Base-by-base conservation (phyloP, 2,113 vertebrate genomes). In the Campylomormyrus numenius region DNA sequence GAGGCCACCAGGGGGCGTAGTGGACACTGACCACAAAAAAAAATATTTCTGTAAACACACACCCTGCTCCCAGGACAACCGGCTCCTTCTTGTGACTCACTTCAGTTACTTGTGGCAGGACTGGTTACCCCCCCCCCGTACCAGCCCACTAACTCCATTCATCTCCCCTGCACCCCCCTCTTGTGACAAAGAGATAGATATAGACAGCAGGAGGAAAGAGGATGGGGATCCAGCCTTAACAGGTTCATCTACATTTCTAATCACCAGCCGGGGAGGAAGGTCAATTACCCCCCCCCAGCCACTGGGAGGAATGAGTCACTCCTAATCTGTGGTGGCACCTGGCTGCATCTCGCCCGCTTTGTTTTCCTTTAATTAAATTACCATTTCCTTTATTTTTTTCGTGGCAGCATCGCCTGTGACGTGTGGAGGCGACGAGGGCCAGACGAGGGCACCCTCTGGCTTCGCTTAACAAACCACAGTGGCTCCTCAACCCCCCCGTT, bases 201-300 rank as follows among this genome's bases (percentile, higher is more conserved):
- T 0, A 74, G 66, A 74, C n/a, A 35, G 66, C 27, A 74, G 27
- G 27, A 27, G 3, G 27, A 74, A 0, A 84, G 42, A 85, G 42
- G 24, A 49, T 46, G 31, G 66, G 66, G 8, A 17, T n/a, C 5
- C 83, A 85, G 21, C 35, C 35, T 80, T 39, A 80, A 80, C 19
- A 89, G 84, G 52, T 90, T 88, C 88, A 89, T 90, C 88, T 90
- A 90, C 83, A 89, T 85, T 77, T 89, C 87, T 90, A 91, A 91
- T 62, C 62, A 91, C 91, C 89, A 77, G 88, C 74, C 89, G 17
- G 24, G 74, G 88, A 83, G 88, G 85, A 90, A 88, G 90, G 90
- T 90, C 89, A 88, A 88, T 90, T 89, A 89, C 58, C 9, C 74
- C 9, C 84, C n/a, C 90, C 88, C 83, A 27, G 66, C 27, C 19